Conservation (phyloP, 2,888 invertebrate genomes). For the Apodemia duryi region DNA sequence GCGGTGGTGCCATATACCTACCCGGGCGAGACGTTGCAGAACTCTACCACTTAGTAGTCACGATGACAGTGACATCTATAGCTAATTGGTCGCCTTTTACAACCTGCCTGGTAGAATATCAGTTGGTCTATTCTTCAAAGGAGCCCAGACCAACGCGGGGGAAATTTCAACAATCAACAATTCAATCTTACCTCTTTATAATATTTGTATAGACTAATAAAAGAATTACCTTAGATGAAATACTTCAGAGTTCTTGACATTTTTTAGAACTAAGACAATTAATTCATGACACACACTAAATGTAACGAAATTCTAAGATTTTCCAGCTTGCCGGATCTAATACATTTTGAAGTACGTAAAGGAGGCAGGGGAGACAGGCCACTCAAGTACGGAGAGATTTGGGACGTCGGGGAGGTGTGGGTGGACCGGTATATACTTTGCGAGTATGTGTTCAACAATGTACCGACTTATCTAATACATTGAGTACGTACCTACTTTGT, state of each 20-base stretch:
- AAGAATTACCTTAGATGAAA: neutral
- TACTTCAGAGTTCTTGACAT: neutral
- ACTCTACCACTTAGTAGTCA: too few relatives aligned
- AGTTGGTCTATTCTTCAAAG: too few relatives aligned
- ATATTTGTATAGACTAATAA: too few relatives aligned
- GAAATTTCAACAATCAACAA: too few relatives aligned
- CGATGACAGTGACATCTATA: too few relatives aligned
- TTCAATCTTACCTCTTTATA: too few relatives aligned
- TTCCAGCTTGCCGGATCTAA: neutral
- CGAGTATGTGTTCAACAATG: neutral
- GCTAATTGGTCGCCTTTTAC: too few relatives aligned
- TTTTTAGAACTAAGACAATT: neutral
- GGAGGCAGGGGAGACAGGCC: slow-evolving; percentile 9
- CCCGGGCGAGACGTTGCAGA: too few relatives aligned
- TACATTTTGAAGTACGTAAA: neutral
- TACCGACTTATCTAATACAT: neutral
- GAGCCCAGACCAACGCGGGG: too few relatives aligned
- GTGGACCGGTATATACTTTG: neutral
- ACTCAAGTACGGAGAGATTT: neutral
- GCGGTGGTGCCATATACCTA: too few relatives aligned
- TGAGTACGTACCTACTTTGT: neutral
- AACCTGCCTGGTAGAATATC: too few relatives aligned
- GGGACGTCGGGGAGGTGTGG: slow-evolving; percentile 4
- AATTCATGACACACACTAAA: slow-evolving; percentile 31
- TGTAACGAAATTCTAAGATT: slow-evolving; percentile 24